phyloP scores from a whole-genome alignment of 2,888 invertebrate genomes.

The Graphium colonna region DNA sequence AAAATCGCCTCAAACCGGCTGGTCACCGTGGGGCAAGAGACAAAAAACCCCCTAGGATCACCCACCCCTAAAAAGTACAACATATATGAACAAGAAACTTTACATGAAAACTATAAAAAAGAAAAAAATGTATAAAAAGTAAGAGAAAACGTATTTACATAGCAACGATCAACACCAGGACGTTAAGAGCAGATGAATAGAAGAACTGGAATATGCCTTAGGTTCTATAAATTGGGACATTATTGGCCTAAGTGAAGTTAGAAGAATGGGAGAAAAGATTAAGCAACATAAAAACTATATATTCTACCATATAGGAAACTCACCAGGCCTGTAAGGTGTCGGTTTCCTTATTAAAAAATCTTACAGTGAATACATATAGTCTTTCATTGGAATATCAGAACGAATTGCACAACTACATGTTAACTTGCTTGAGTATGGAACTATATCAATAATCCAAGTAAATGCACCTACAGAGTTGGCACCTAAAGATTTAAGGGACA shows the following conservation, averaged over 20 bases:
- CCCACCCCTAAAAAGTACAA: no score
- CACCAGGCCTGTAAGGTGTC: conserved; percentile 30
- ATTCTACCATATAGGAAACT: conserved; percentile 29
- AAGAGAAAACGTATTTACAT: no score
- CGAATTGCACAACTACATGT: conserved; percentile 31
- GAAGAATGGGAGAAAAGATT: conserved; percentile 21
- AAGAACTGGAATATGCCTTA: conserved; percentile 19
- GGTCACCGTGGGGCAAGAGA: no score
- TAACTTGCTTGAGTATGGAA: conserved; percentile 29
- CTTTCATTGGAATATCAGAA: conserved; percentile 32
- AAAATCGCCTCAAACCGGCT: no score
- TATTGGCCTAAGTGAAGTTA: conserved; percentile 26
- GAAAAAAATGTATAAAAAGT: no score
- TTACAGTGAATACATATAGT: conserved; percentile 24
- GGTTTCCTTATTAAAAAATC: conserved; percentile 30
- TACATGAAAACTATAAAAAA: no score
- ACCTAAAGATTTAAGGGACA: conserved; percentile 16
- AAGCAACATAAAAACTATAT: conserved; percentile 18
- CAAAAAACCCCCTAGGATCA: no score
- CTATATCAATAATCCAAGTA: conserved; percentile 27
- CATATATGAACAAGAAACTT: no score
- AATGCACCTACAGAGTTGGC: conserved; percentile 25
- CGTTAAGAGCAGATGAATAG: no score
- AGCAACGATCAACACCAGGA: no score
- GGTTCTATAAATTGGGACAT: conserved; percentile 27